These are phyloP conservation scores for Axinella damicornis DNA, from an alignment of 37 sponge, comb jelly and placozoan genomes.

Conservation along the genomic window DNA sequence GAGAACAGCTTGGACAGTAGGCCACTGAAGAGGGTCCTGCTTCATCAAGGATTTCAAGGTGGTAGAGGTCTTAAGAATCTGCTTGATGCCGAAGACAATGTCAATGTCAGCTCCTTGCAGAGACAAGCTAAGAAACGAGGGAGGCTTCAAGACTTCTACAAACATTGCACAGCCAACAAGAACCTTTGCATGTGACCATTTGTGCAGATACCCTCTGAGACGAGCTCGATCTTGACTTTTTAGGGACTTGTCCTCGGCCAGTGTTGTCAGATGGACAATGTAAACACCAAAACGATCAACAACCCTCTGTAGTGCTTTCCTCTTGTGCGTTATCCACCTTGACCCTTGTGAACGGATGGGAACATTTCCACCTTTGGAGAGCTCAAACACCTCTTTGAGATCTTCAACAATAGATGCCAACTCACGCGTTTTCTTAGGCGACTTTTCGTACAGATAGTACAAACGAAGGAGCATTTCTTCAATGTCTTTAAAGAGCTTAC, in stretches of 20 bases:
- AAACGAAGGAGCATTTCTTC: slow-evolving; percentile 69
- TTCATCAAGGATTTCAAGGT: slow-evolving; percentile 19
- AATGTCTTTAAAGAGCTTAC: slow-evolving; percentile 31
- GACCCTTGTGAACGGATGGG: slow-evolving; percentile 55
- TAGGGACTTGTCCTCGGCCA: slow-evolving; percentile 33
- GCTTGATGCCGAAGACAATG: slow-evolving; percentile 44
- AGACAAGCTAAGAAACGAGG: slow-evolving; percentile 22
- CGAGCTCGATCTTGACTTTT: slow-evolving; percentile 37
- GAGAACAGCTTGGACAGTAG: slow-evolving; percentile 41
- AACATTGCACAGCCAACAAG: slow-evolving; percentile 65
- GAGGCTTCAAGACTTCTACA: slow-evolving; percentile 30
- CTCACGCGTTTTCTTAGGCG: slow-evolving; percentile 59
- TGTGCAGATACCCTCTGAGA: slow-evolving; percentile 46
- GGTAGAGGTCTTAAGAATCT: slow-evolving; percentile 32
- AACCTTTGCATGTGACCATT: slow-evolving; percentile 50
- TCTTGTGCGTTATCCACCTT: slow-evolving; percentile 66
- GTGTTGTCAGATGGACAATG: slow-evolving; percentile 28
- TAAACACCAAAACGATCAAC: slow-evolving; percentile 74
- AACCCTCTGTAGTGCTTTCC: slow-evolving; percentile 53
- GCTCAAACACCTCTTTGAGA: slow-evolving; percentile 54
- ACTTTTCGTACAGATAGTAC: slow-evolving; percentile 59
- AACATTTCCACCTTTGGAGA: slow-evolving; percentile 49
- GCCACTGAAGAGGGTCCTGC: slow-evolving; percentile 19
- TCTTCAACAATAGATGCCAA: slow-evolving; percentile 46
- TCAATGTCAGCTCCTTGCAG: slow-evolving; percentile 50